Evolutionary conservation across 2,888 invertebrate species (phyloP).

Genomic region (Orchesellides sinensis): DNA sequence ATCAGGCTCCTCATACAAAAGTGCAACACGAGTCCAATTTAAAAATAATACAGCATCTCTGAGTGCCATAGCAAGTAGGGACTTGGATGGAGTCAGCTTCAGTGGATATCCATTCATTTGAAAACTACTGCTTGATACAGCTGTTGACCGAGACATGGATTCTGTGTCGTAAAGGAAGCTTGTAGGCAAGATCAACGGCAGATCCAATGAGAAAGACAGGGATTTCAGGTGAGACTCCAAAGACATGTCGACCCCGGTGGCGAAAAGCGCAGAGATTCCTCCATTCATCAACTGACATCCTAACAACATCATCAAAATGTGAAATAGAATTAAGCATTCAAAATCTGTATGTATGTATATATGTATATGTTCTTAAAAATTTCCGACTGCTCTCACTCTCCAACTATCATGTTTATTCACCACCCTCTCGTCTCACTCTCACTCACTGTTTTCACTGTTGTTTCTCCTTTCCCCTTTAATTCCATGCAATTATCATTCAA

Average conservation of each 20-base stretch:
- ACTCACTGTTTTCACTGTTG: not conserved
- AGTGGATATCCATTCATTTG: constrained; percentile 82
- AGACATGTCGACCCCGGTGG: constrained; percentile 72
- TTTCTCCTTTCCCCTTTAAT: constrained; percentile 4
- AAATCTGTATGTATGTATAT: too few species aligned
- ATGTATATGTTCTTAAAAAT: too few species aligned
- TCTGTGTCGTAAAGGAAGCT: constrained; percentile 72
- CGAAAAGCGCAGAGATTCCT: constrained; percentile 73
- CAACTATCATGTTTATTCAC: not conserved
- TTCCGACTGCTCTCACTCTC: too few species aligned
- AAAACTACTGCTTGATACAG: constrained; percentile 46
- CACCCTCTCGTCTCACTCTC: not conserved
- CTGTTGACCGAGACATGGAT: constrained; percentile 37
- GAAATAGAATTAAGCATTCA: not conserved
- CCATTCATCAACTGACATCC: constrained; percentile 74
- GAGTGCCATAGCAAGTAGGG: constrained; percentile 85
- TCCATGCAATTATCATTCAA: constrained; percentile 5
- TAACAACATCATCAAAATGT: constrained; percentile 29
- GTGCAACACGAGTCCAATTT: constrained; percentile 95
- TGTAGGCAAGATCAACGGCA: constrained; percentile 74
- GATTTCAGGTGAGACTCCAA: constrained; percentile 75
- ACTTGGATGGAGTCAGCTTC: constrained; percentile 87
- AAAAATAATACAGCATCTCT: constrained; percentile 91
- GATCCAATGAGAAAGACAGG: constrained; percentile 74
- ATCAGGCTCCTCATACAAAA: constrained; percentile 95